These are phyloP conservation scores for Otus sunia DNA, from an alignment of 2,113 vertebrate genomes.

Conservation along the genomic window DNA sequence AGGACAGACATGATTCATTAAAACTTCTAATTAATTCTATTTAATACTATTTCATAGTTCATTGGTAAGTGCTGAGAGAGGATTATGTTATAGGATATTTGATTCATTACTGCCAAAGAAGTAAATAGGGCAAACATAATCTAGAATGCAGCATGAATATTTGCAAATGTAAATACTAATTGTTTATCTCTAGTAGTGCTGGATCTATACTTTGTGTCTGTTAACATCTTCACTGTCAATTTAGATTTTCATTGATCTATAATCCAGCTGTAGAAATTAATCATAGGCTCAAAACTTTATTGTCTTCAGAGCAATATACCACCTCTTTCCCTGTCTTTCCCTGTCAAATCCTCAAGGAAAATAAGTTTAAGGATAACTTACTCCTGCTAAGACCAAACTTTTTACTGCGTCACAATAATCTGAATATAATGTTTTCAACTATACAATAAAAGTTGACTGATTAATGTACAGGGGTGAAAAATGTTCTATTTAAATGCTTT, in stretches of 20 bases:
- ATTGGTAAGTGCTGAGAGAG: slow-evolving; percentile 79
- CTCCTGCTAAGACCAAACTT: rapidly evolving
- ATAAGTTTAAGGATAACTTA: background rate
- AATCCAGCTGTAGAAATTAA: background rate
- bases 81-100: slow-evolving; percentile 71
- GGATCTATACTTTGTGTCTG: background rate
- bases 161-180: slow-evolving; percentile 57
- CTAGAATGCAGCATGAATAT: slow-evolving; percentile 50
- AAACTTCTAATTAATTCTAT: slow-evolving; percentile 85
- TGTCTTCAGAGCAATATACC: background rate
- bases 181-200: slow-evolving; percentile 41
- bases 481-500: background rate
- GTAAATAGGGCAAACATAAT: slow-evolving; percentile 70
- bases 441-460: background rate
- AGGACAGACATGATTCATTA: slow-evolving; percentile 83
- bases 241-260: slow-evolving; percentile 8
- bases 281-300: background rate
- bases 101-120: slow-evolving; percentile 69
- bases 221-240: background rate
- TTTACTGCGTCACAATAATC: background rate
- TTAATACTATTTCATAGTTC: slow-evolving; percentile 85
- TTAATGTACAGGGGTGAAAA: background rate
- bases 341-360: background rate
- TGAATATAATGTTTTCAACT: background rate
- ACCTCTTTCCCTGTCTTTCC: background rate